These are phyloP conservation scores for Danaus chrysippus DNA, from an alignment of 2,888 invertebrate species.

Conservation along the genomic window DNA sequence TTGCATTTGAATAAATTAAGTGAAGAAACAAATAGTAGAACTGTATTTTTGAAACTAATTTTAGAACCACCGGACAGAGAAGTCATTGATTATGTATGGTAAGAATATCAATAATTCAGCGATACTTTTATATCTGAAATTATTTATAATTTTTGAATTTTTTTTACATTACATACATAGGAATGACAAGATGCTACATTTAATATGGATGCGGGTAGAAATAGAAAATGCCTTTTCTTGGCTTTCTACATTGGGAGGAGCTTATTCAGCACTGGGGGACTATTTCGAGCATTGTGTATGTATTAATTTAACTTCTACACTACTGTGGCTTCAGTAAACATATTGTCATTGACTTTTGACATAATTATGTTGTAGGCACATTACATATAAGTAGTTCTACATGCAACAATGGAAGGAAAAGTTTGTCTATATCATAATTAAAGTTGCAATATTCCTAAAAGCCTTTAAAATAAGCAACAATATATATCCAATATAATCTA, in stretches of 20 bases:
- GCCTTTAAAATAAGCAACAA: too few relatives aligned
- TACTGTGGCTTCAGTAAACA: background rate
- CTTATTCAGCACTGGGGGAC: constrained; percentile 96
- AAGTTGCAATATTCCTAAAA: too few relatives aligned
- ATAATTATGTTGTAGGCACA: background rate
- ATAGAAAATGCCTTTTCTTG: constrained; percentile 93
- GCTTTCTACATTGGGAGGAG: constrained; percentile 97
- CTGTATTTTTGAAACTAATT: constrained; percentile 64
- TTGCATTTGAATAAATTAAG: constrained; percentile 46
- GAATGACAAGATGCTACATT: constrained; percentile 61
- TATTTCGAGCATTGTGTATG: constrained; percentile 88
- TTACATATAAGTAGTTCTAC: too few relatives aligned
- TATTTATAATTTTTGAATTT: background rate
- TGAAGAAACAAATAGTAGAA: constrained; percentile 44
- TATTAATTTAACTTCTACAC: constrained; percentile 29
- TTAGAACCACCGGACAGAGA: constrained; percentile 79
- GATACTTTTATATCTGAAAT: background rate
- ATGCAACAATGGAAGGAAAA: too few relatives aligned
- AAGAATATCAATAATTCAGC: constrained; percentile 38
- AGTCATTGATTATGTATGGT: constrained; percentile 86
- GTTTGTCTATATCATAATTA: too few relatives aligned
- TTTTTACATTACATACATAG: constrained; percentile 38
- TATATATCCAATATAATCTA: too few relatives aligned
- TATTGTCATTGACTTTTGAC: background rate
- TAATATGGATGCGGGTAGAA: constrained; percentile 83